A percentile compares a stretch with the other conserved stretches of the same genome.
These are phyloP conservation scores for Xestia xanthographa DNA, from an alignment of 2,888 invertebrate species.

Conservation along the genomic window DNA sequence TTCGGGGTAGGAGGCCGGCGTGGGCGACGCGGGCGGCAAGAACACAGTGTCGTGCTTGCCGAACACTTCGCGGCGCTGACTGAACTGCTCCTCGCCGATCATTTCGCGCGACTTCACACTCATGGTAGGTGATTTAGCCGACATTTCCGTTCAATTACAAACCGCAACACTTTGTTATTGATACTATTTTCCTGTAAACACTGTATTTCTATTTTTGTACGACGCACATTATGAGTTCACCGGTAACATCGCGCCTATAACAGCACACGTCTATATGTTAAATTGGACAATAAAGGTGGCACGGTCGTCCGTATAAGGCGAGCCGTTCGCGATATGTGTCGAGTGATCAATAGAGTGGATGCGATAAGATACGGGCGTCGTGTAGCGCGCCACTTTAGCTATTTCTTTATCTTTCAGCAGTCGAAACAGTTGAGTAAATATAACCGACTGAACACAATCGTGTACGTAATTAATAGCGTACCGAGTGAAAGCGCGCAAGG, in stretches of 20 bases:
- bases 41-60: slow-evolving; percentile 89
- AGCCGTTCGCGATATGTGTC: slow-evolving; percentile 87
- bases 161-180: slow-evolving; percentile 89
- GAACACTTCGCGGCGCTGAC: slow-evolving; percentile 89
- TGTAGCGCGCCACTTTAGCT: slow-evolving; percentile 83
- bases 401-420: slow-evolving; percentile 89
- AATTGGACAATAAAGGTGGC: slow-evolving; percentile 89
- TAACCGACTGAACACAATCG: slow-evolving; percentile 85
- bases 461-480: slow-evolving; percentile 86
- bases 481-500: slow-evolving; percentile 87
- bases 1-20: slow-evolving; percentile 78
- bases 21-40: slow-evolving; percentile 83
- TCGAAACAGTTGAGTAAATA: slow-evolving; percentile 89
- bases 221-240: slow-evolving; percentile 89
- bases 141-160: slow-evolving; percentile 89
- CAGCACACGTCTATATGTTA: slow-evolving; percentile 84
- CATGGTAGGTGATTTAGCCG: slow-evolving; percentile 87
- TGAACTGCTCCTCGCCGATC: slow-evolving; percentile 88
- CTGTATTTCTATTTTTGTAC: slow-evolving; percentile 88
- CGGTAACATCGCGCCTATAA: slow-evolving; percentile 87
- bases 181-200: slow-evolving; percentile 89
- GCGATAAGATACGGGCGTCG: slow-evolving; percentile 88
- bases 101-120: slow-evolving; percentile 88
- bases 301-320: slow-evolving; percentile 87
- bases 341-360: slow-evolving; percentile 88